Evolutionary conservation across 1,140 invertebrate genomes (phyloP).

Genomic region (Nasonia longicornis): DNA sequence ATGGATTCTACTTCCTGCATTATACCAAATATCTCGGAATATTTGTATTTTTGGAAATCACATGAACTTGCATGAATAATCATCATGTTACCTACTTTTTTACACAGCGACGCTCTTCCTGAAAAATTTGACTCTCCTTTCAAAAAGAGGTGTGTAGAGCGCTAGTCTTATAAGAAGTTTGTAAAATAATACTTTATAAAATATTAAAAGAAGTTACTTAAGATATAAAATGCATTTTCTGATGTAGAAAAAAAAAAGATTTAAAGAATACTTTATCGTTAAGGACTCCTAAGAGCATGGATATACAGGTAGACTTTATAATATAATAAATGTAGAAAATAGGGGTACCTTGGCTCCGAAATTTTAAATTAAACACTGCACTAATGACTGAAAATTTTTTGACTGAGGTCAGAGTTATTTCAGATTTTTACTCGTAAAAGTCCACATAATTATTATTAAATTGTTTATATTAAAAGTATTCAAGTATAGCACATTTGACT

Average conservation of each 20-base stretch:
- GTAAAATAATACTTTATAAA: not conserved
- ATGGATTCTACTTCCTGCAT: conserved; percentile 19
- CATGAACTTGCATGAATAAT: not conserved
- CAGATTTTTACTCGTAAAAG: too few species aligned
- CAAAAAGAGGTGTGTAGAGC: not conserved
- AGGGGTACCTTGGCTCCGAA: too few species aligned
- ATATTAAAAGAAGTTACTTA: conserved; percentile 27
- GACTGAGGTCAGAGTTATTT: too few species aligned
- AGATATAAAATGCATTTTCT: not conserved
- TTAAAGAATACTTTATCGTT: conserved; percentile 14
- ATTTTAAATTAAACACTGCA: too few species aligned
- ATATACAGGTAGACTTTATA: too few species aligned
- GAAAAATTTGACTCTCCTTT: conserved; percentile 10
- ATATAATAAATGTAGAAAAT: too few species aligned
- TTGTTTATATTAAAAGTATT: too few species aligned
- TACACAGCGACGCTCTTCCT: conserved; percentile 10
- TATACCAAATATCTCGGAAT: not conserved
- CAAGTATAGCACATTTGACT: too few species aligned
- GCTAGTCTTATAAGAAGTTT: conserved; percentile 37
- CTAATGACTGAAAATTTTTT: too few species aligned
- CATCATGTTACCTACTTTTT: conserved; percentile 20
- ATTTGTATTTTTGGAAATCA: conserved; percentile 32
- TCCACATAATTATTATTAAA: too few species aligned
- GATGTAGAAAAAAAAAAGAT: too few species aligned
- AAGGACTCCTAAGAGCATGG: not conserved